Conservation (phyloP, 2,797 vertebrate species). For the Clarias laeviceps region DNA sequence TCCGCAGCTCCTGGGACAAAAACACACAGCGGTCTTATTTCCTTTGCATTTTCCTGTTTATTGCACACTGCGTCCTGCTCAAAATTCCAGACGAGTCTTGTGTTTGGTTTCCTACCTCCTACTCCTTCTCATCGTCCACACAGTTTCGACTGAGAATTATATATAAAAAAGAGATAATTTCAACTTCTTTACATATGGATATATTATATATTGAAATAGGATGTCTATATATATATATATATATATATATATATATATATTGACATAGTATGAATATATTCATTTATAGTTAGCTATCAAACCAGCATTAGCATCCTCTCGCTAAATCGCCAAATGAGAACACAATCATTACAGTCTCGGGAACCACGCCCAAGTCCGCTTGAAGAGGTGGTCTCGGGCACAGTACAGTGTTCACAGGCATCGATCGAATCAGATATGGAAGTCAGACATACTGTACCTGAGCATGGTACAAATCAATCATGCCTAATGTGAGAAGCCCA, state of each 20-base stretch:
- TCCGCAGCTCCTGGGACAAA: constrained; percentile 1
- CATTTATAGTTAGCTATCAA: not conserved
- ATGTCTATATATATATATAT: no score
- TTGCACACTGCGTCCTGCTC: constrained; percentile 25
- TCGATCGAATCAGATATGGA: no score
- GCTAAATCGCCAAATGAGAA: not conserved
- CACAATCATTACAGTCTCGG: no score
- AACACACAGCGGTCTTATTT: constrained; percentile 35
- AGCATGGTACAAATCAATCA: no score
- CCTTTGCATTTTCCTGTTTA: constrained; percentile 50
- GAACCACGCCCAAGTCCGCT: no score
- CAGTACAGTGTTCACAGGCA: no score
- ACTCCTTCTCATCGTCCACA: not conserved
- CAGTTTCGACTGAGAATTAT: not conserved
- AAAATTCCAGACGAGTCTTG: constrained; percentile 21
- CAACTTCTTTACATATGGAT: not conserved
- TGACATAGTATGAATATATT: not conserved
- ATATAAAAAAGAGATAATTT: not conserved
- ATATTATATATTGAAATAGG: not conserved
- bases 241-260: no score
- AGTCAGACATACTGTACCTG: no score
- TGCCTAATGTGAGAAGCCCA: not conserved
- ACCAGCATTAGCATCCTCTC: not conserved
- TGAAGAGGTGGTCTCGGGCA: no score
- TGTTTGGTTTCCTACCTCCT: constrained; percentile 62